Evolutionary conservation across 1,140 invertebrate species (phyloP).

Genomic region (Drosophila albomicans): DNA sequence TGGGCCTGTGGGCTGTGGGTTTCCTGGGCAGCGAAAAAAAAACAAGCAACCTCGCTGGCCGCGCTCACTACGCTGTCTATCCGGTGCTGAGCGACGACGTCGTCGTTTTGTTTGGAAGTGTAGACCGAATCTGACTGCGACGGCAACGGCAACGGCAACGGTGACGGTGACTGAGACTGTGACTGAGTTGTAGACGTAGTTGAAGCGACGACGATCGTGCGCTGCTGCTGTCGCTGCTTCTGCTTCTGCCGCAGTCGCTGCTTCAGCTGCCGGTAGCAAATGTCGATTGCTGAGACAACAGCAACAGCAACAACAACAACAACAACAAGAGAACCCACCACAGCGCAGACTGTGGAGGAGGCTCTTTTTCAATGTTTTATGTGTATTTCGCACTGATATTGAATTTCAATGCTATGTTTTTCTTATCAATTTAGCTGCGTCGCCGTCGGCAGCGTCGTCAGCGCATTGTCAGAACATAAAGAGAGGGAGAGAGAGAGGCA

Average conservation of each 20-base stretch:
- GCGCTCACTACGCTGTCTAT: slow-evolving; percentile 65
- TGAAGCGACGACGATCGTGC: slow-evolving; percentile 34
- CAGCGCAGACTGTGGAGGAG: slow-evolving; percentile 43
- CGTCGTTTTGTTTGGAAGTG: slow-evolving; percentile 67
- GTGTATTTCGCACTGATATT: slow-evolving; percentile 75
- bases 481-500: background rate
- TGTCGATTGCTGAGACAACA: slow-evolving; percentile 14
- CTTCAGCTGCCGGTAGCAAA: slow-evolving; percentile 48
- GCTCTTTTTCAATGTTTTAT: slow-evolving; percentile 38
- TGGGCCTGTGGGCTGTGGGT: slow-evolving; percentile 34
- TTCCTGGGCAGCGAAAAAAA: slow-evolving; percentile 43
- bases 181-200: slow-evolving; percentile 3
- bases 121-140: slow-evolving; percentile 42
- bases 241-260: background rate
- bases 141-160: slow-evolving; percentile 30
- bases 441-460: slow-evolving; percentile 25
- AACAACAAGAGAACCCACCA: slow-evolving; percentile 38
- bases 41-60: slow-evolving; percentile 53
- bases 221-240: slow-evolving; percentile 14
- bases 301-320: no score
- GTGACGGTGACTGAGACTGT: slow-evolving; percentile 31
- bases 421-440: slow-evolving; percentile 57
- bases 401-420: slow-evolving; percentile 64
- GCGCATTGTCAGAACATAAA: background rate
- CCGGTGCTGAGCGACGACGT: slow-evolving; percentile 52